Conservation (phyloP, 2,113 vertebrate genomes). For the human (Homo sapiens) region DNA sequence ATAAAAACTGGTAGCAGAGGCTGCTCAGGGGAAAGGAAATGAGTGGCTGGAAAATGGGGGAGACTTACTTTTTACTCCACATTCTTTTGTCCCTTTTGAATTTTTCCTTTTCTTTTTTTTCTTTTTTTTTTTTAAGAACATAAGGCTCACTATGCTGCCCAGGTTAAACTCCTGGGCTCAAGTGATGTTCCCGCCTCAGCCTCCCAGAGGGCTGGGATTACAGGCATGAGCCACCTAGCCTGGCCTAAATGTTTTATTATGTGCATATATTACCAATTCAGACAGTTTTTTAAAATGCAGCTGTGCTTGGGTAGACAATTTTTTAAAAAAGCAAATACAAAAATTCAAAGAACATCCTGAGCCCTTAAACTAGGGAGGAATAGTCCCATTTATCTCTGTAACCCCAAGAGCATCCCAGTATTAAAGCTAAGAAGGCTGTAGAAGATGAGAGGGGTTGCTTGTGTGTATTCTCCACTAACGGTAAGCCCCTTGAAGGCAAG, state of each 20-base stretch:
- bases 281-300: neutral
- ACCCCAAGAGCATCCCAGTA: neutral
- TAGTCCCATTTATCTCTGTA: neutral
- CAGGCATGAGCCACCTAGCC: too few species aligned
- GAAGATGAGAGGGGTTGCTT: neutral
- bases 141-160: too few species aligned
- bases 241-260: neutral
- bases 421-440: neutral
- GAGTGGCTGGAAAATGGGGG: neutral
- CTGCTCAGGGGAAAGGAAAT: neutral
- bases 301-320: neutral
- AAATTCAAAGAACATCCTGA: neutral
- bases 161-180: too few species aligned
- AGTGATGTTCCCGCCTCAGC: too few species aligned
- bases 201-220: too few species aligned
- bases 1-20: neutral
- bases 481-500: neutral
- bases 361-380: neutral
- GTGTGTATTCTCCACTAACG: neutral
- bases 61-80: neutral
- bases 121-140: too few species aligned
- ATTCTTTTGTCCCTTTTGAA: neutral
- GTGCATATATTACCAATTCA: neutral
- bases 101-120: neutral
- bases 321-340: neutral